Base-by-base conservation (phyloP, 1,140 invertebrate species). In the Nomia melanderi region DNA sequence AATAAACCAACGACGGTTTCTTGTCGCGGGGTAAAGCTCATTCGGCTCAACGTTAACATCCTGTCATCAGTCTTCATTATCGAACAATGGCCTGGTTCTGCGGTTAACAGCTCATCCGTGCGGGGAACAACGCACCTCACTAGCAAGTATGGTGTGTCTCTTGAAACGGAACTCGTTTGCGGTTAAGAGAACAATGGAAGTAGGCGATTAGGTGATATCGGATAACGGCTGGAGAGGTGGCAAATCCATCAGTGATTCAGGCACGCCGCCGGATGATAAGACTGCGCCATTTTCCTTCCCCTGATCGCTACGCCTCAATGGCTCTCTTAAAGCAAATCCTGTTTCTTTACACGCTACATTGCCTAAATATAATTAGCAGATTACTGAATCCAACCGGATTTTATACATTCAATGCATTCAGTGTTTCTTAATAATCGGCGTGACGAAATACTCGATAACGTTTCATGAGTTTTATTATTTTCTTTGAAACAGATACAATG, bases 1-100 rank as follows among this genome's bases (percentile, higher is more conserved):
- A 90, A 90, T 90, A 90, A 90, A 90, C 87, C 86, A 84, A 86
- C 87, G 84, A 78, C 79, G 83, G 81, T 86, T 89, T 89, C 89
- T 90, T 90, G 85, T 83, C 65, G 66, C 83, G 57, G 60, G 60
- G 60, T 67, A 82, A 81, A 64, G 82, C 83, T 86, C 82, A 79
- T 87, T 89, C 81, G 83, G 74, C 76, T 74, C 79, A 71, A 65
- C 59, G 69, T 71, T 86, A 79, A 86, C 82, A 86, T 84, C 78
- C 82, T 84, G 85, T 88, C 87, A 88, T 91, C 84, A 85, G 83
- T 90, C 90, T 89, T 88, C 85, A 84, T 86, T 86, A 89, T 70
- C 71, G 82, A 88, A 89, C 86, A 87, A 88, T 89, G 75, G 81
- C 60, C 60, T 56, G 79, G 79, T 67, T 77, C 71, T 77, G 80